Evolutionary conservation across 2,113 vertebrate genomes (phyloP), one percentile per base, ranked within the genome.

Genomic region (Progne subis): DNA sequence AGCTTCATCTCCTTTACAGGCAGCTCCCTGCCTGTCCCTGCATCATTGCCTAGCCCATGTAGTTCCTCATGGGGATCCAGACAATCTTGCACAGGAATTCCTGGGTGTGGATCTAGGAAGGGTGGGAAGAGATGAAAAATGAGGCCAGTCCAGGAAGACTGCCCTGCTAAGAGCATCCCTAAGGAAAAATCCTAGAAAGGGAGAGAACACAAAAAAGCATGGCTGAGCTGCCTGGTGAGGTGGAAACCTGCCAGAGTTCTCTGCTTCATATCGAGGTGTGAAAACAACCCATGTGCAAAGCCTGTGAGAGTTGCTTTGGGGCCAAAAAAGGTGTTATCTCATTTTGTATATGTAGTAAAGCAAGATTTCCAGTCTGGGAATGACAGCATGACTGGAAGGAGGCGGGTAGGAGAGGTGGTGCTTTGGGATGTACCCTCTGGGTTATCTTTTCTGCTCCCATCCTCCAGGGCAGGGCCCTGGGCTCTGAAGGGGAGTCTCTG

Each of bases 171-270:
- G 60, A 82, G 26, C 44, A 68, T 88, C 70, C 55, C 32, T 92
- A 82, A 53, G n/a, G 79, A 75, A 84, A 70, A 91, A 74, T 69
- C 56, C 71, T 83, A 92, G 74, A 84, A 86, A 93, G 69, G 67
- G n/a, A 71, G 55, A 83, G 65, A 86, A 31, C 19, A 57, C 18
- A 37, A n/a, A 88, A 77, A 76, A 86, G 23, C 37, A 20, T 17
- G 91, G 88, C 78, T 84, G 88, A 87, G 86, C 88, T 89, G 90
- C 53, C 83, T 94, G 71, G 26, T 65, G 80, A 89, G 56, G 34
- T 67, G 82, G 74, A 94, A 95, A 89, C 67, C 53, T 92, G 93
- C 79, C 88, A 92, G 87, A 75, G 55, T 59, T 89, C 67, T 91
- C 77, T 75, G 75, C 57, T 34, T 95, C 29, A 18, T 29, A 61